A percentile compares a stretch with the other conserved stretches of the same genome.
Conservation (phyloP, 37 sponge, comb jelly and placozoan genomes). For the Cliona cf. orientalis region DNA sequence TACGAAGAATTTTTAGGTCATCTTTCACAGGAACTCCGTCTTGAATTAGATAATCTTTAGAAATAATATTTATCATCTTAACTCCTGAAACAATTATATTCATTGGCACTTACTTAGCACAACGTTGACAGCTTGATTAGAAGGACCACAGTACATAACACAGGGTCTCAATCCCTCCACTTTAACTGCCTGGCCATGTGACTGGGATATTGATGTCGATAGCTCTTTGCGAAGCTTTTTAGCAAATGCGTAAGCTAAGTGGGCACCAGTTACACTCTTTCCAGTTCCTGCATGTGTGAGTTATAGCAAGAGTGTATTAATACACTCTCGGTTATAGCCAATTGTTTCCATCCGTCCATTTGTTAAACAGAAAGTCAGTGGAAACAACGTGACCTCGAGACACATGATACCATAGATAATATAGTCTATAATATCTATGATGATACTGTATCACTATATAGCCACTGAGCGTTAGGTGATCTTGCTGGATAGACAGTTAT, state of each 20-base stretch:
- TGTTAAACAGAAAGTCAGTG: too few relatives aligned
- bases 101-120: slow-evolving; percentile 56
- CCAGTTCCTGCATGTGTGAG: slow-evolving; percentile 37
- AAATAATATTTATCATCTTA: too few relatives aligned
- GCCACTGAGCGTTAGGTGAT: too few relatives aligned
- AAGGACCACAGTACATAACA: slow-evolving; percentile 66
- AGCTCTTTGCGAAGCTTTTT: slow-evolving; percentile 8
- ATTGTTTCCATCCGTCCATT: too few relatives aligned
- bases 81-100: too few relatives aligned
- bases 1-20: slow-evolving; percentile 9
- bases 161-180: not conserved
- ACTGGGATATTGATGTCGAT: not conserved
- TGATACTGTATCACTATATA: too few relatives aligned
- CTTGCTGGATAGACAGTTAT: too few relatives aligned
- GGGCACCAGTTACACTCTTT: slow-evolving; percentile 71
- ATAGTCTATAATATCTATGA: too few relatives aligned
- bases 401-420: too few relatives aligned
- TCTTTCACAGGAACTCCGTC: too few relatives aligned
- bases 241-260: slow-evolving; percentile 60
- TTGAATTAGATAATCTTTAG: too few relatives aligned
- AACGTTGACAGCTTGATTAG: slow-evolving; percentile 49
- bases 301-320: not conserved
- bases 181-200: not conserved
- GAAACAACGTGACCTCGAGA: too few relatives aligned
- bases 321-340: not conserved